Percentiles rank a stretch among this genome's conserved stretches.
These are phyloP conservation scores for Crematogaster levior DNA, from an alignment of 2,888 invertebrate genomes.

Conservation along the genomic window DNA sequence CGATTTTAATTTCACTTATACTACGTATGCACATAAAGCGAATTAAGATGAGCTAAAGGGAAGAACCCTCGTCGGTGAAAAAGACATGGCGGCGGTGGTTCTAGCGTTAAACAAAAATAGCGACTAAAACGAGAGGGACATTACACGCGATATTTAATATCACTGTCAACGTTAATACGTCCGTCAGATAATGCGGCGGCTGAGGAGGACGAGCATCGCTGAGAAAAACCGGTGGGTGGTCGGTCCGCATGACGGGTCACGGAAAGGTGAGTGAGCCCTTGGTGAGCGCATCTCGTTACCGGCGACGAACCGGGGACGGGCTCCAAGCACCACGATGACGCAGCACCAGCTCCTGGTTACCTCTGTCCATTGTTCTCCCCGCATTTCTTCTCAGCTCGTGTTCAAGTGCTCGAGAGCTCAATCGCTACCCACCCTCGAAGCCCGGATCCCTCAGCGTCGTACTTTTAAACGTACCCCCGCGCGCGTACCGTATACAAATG, in stretches of 20 bases:
- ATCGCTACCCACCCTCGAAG: slow-evolving; percentile 70
- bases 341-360: slow-evolving; percentile 83
- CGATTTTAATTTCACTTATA: background rate
- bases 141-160: slow-evolving; percentile 8
- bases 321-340: slow-evolving; percentile 82
- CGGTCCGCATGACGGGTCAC: slow-evolving; percentile 73
- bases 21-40: background rate
- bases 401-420: slow-evolving; percentile 84
- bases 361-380: slow-evolving; percentile 83
- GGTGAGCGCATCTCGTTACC: slow-evolving; percentile 77
- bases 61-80: background rate
- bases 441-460: slow-evolving; percentile 73
- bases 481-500: slow-evolving; percentile 63
- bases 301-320: slow-evolving; percentile 76
- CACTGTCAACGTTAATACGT: slow-evolving; percentile 7
- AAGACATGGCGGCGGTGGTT: background rate
- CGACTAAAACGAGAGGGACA: background rate
- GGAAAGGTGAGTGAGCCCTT: slow-evolving; percentile 63
- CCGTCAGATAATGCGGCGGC: slow-evolving; percentile 18
- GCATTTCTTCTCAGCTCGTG: slow-evolving; percentile 84
- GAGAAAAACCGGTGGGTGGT: slow-evolving; percentile 67
- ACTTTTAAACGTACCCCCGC: slow-evolving; percentile 65
- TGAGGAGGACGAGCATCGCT: slow-evolving; percentile 55
- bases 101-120: background rate
- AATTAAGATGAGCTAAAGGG: background rate